Evolutionary conservation across 2,888 invertebrate genomes (phyloP), one percentile per base, ranked within the genome.

Genomic region (Oscheius sp.): DNA sequence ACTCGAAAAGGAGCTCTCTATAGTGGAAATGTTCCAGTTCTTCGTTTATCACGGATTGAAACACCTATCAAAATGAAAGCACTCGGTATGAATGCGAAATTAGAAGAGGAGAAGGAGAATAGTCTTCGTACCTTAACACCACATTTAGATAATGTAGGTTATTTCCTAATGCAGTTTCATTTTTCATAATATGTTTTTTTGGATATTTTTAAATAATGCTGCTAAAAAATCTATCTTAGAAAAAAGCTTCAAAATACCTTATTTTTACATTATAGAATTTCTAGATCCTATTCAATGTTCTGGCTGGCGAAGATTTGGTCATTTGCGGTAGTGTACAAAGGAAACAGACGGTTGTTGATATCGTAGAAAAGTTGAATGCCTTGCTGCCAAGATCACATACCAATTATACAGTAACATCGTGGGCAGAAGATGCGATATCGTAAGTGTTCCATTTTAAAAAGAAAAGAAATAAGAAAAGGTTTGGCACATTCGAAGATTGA

Each of bases 281-380:
- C 38, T 47, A 82, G 82, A 50, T 81, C 4, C 41, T 82, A 2
- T 81, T 63, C 61, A 77, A 78, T 4, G 50, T 83, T 24, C 61
- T 83, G 20, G 65, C 71, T 20, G 82, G 82, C 5, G 80, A 83
- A 17, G 71, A 74, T 44, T 67, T 83, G 61, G 71, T 77, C 3
- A 71, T 84, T 38, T 68, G 80, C 44, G 83, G 81, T 6, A 70
- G 75, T 2, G 72, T 73, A 33, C 78, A 82, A 51, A 28, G 83
- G 30, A 67, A 71, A 36, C 66, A 51, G 28, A 80, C 81, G 6
- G 81, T 80, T 14, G 67, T 73, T n/a, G 80, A 82, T 41, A 67
- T 84, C 62, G 67, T 82, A 1, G 54, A 57, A n/a, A 75, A 78
- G 56, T 17, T 78, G 30, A 72, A 74, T 44, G 47, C 59, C 20